Base-by-base conservation (phyloP, 2,888 invertebrate genomes). In the Protophormia terraenovae region DNA sequence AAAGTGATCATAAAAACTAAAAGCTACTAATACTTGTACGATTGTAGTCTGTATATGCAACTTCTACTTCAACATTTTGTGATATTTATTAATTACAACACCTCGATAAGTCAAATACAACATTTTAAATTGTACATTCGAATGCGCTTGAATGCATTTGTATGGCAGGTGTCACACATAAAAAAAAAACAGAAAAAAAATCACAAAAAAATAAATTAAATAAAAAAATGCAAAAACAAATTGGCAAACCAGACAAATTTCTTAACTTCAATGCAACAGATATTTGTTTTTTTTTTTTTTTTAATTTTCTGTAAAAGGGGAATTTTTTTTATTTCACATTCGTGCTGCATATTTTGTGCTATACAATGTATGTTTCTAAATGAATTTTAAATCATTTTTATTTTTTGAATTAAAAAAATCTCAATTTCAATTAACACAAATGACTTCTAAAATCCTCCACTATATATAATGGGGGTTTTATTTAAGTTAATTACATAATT, bases 71-170 rank as follows among this genome's bases (percentile, higher is more conserved):
- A 55, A 73, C 67, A 60, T 47, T n/a, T 64, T 67, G 47, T 69
- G 60, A 67, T 81, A 77, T 60, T 81, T 77, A 77, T 84, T 76
- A 73, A 77, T 81, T 81, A 73, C 81, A 81, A 84, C 81, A 84
- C 77, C 81, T 84, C 84, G 81, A 84, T 81, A 84, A 81, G 77
- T 84, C 81, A 84, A 81, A 73, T 77, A 62, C 77, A 78, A 73
- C 81, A 78, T 84, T 84, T 81, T 69, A 69, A 81, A 76, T 76
- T 75, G 32, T 62, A 73, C 72, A 76, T 80, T 58, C 77, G 72
- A 77, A 72, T 80, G 81, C 67, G 80, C 80, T 75, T 66, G 79
- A 79, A 35, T 84, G 80, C 73, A 64, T 73, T 78, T 78, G 75
- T 64, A 60, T 79, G 83, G 67, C 79, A 80, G 79, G 79, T 84